Evolutionary conservation across 2,888 invertebrate species (phyloP), one percentile per base, ranked within the genome.

Genomic region (Noctua janthe): DNA sequence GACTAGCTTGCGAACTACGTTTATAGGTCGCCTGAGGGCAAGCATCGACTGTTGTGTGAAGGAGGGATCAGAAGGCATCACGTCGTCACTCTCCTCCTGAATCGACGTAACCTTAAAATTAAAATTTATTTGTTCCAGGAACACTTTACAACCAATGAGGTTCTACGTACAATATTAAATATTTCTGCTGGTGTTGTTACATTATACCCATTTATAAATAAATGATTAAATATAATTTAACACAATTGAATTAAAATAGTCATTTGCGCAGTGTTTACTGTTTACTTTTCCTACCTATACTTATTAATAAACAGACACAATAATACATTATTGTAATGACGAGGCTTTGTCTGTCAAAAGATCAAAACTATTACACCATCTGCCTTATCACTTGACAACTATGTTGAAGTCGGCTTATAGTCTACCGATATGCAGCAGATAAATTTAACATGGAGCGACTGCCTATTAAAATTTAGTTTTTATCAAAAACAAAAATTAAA

Each of bases 1-100:
- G 92, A 97, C 97, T 92, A 97, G 96, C 94, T 96, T 97, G 94
- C 97, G 96, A 91, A 97, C 97, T 93, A 95, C 97, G 91, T 94
- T 95, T 90, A 97, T 94, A 70, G 97, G 97, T 93, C 95, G 93
- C 92, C 94, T 94, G 91, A 97, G 92, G 85, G 95, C 94, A 91
- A 96, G 93, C 93, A 96, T 93, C 86, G 95, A 93, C 91, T 95
- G 95, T 90, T 94, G 94, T 86, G 94, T 89, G 94, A 93, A 95
- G 94, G 94, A 95, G 84, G 95, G 92, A 74, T 96, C 96, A 80
- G 94, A 91, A 81, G 93, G 89, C 78, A 92, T 90, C 88, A 90
- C 91, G 81, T 96, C 96, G 82, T 95, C 96, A 90, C 89, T 92
- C 78, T 95, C 96, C 91, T 96, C 96, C 91, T 94, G 94, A 90